Evolutionary conservation across 1,140 invertebrate species (phyloP).

Genomic region (Drosophila auraria): DNA sequence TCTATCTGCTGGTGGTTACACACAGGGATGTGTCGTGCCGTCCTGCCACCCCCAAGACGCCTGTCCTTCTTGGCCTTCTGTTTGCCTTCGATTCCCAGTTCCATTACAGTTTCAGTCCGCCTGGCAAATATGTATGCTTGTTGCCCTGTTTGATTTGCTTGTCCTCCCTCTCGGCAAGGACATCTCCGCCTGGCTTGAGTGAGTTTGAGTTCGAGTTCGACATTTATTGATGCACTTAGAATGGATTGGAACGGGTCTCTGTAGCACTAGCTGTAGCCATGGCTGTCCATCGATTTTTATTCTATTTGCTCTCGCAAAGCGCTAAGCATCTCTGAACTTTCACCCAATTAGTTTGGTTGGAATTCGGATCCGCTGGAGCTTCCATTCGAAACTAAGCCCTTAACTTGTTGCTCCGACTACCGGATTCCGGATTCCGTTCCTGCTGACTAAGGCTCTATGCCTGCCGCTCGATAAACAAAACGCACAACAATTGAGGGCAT

Average conservation of each 20-base stretch:
- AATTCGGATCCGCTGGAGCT: slow-evolving; percentile 32
- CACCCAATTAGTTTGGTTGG: slow-evolving; percentile 75
- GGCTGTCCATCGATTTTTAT: slow-evolving; percentile 67
- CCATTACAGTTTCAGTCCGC: slow-evolving; percentile 39
- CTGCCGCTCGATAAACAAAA: slow-evolving; percentile 53
- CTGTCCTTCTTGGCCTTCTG: slow-evolving; percentile 22
- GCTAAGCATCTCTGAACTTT: slow-evolving; percentile 33
- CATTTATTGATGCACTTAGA: slow-evolving; percentile 78
- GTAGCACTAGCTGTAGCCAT: background rate
- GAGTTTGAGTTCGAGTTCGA: slow-evolving; percentile 42
- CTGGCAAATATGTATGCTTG: slow-evolving; percentile 61
- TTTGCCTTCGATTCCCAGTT: slow-evolving; percentile 59
- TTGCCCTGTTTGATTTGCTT: slow-evolving; percentile 73
- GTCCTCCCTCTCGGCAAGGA: slow-evolving; percentile 19
- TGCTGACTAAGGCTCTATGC: slow-evolving; percentile 52
- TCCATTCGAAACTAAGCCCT: slow-evolving; percentile 11
- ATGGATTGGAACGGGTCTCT: slow-evolving; percentile 11
- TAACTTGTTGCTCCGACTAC: slow-evolving; percentile 43
- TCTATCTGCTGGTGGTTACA: slow-evolving; percentile 60
- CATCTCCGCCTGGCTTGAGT: slow-evolving; percentile 29
- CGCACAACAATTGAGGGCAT: slow-evolving; percentile 62
- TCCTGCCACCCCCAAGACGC: slow-evolving; percentile 1
- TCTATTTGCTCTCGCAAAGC: slow-evolving; percentile 48
- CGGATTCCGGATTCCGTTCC: slow-evolving; percentile 7
- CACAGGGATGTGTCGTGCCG: slow-evolving; percentile 6